Base-by-base conservation (phyloP, 2,797 vertebrate species). In the Cossypha caffra region DNA sequence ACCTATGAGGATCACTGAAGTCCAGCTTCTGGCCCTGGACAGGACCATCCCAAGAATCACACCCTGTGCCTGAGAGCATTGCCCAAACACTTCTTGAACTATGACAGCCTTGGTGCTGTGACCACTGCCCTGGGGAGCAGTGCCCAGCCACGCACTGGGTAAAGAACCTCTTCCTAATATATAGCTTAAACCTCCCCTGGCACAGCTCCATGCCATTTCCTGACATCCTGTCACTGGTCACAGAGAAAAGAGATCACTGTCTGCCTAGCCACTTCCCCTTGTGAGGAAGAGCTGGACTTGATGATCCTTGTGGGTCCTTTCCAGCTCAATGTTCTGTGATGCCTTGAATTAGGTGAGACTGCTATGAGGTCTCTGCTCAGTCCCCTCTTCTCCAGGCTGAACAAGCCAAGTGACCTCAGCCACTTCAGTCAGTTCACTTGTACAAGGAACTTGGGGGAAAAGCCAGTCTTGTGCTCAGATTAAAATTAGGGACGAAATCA, bases 61-160 rank as follows among this genome's bases (percentile, higher is more conserved):
- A 45, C 13, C 29, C 35, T 14, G 19, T 47, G 20, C 38, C 72
- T 51, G 38, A 57, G 25, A 45, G 25, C 7, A 7, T 16, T 69
- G 38, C 26, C 33, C 58, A 52, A 77, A 58, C 3, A 7, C 25
- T 28, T 83, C 25, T 23, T 58, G 38, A 71, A 28, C 72, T 52
- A 7, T 23, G 33, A 7, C 25, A 71, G 51, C 23, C 29, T 64
- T 31, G 24, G 29, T 58, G 51, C 38, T 71, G 20, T 43, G 50
- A 69, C 33, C 29, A 35, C 24, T 64, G 45, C 38, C 24, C 38
- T 38, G 23, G 14, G 20, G 10, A 69, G 25, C 38, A 58, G 15
- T 14, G 13, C 20, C 29, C 33, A 90, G 7, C 0, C 33, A 64
- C 1, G 3, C 18, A 16, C 0, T 52, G 29, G 25, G 33, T 24